Conservation (phyloP, 2,113 vertebrate genomes). For the Axis porcinus region DNA sequence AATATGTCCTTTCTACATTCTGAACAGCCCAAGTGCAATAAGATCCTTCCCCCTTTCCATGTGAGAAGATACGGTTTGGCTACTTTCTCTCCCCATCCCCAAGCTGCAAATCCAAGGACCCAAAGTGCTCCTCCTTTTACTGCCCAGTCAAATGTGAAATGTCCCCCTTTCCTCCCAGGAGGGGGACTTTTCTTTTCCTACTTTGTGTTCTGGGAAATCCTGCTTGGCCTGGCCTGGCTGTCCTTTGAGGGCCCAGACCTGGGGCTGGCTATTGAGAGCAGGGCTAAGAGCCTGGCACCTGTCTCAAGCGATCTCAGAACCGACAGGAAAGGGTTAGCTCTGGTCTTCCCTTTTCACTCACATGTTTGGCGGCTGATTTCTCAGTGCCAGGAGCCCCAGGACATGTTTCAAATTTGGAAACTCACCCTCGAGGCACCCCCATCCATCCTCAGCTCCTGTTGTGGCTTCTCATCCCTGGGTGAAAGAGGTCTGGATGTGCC, state of each 20-base stretch:
- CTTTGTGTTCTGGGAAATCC: background rate
- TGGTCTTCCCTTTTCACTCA: background rate
- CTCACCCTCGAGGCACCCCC: background rate
- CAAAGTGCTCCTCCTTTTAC: background rate
- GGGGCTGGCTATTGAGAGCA: background rate
- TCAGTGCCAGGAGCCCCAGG: background rate
- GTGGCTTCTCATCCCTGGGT: background rate
- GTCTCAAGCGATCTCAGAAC: background rate
- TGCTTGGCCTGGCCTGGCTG: background rate
- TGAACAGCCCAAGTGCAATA: conserved; percentile 82
- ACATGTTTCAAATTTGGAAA: conserved; percentile 12
- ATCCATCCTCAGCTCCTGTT: background rate
- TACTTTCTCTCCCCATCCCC: background rate
- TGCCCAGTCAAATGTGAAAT: background rate
- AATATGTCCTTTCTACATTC: conserved; percentile 83
- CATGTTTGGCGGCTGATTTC: conserved; percentile 4
- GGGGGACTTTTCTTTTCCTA: background rate
- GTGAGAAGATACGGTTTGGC: conserved; percentile 52
- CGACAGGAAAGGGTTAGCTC: background rate
- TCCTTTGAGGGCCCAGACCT: background rate
- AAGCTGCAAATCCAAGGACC: background rate
- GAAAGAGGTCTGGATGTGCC: background rate
- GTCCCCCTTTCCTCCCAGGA: background rate
- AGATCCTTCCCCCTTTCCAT: conserved; percentile 64
- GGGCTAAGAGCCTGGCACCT: background rate